Evolutionary conservation across 2,797 vertebrate species (phyloP), one percentile per base, ranked within the genome.

Genomic region (Macropodus opercularis): DNA sequence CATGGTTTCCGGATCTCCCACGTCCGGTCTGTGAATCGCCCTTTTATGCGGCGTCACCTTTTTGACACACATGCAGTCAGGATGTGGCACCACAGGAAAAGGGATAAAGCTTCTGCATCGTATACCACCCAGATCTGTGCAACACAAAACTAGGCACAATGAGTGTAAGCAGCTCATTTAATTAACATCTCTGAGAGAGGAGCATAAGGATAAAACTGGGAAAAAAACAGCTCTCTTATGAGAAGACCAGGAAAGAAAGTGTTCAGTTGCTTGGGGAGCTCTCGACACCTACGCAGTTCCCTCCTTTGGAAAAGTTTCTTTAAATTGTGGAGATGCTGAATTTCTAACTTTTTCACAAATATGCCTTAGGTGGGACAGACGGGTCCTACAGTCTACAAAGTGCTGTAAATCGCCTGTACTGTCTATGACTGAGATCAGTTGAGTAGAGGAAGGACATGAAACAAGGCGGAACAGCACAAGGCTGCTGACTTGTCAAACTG

Each of bases 71-170:
- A 15, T 14, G 27, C 47, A 63, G 72, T 73, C 69, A 89, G 82
- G 84, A 90, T 75, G 64, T 66, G 72, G 59, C 73, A 84, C 79
- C 83, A 86, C 75, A 46, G 59, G 58, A 81, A 85, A 39, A 81
- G 83, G 80, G 86, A 77, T 72, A 75, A 56, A 69, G 46, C 34
- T 21, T 68, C 61, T 53, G 54, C 55, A 64, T 84, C 69, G 77
- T 61, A 22, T 53, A 59, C 52, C 63, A 77, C 61, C 63, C 18
- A 44, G 51, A 47, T 57, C 58, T 23, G 42, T 51, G 43, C 11
- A 23, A 53, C 48, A 41, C 21, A 54, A 12, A 43, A n/a, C 50
- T 47, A 11, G 34, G 23, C 5, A 13, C 8, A 34, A 0, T 32
- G 18, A 35, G 27, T 24, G n/a, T 69, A 63, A 29, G 43, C 19